Evolutionary conservation across 37 sponge, comb jelly and placozoan species (phyloP), one percentile per base, ranked within the genome.

Genomic region (Cliona cf. orientalis): DNA sequence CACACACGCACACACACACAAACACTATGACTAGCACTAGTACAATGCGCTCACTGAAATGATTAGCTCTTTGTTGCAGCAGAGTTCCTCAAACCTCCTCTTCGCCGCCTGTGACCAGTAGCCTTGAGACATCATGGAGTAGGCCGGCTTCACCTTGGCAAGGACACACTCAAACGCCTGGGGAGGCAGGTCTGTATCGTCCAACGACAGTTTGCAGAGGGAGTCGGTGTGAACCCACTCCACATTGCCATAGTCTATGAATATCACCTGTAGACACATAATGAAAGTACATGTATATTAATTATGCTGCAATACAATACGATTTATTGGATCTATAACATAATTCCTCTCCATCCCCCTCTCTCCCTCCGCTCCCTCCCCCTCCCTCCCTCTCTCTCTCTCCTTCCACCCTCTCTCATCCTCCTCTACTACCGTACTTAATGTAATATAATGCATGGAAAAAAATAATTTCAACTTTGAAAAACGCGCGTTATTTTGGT

Each of bases 221-320:
- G 36, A 2, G 43, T 57, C 85, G 2, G 71, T 29, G 0, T 82
- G 66, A 17, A 96, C 84, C 11, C 43, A 23, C 64, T 93, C 91
- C 38, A 34, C 42, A 72, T 96, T 96, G 23, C 97, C 97, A 58
- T 91, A 96, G 83, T 96, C 97, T 11, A 96, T 66, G 80, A 85
- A 96, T 46, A 69, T 38, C 29, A 96, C 97, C 86, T 85, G 72
- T 26, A 33, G 39, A 65, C 37, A 58, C 42, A 65, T 35, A 62
- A 46, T 28, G 45, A 64, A 23, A 66, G 39, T 23, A 42, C 28
- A 46, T 19, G 43, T 40, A 17, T 49, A 17, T 49, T 11, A 17
- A 17, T 49, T 11, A 17, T 49, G 55, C 17, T 11, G 17, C 14
- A 17, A 49, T 11, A 19, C 14, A 17, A 17, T 49, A 49, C 17